Percentiles rank a stretch among this genome's conserved stretches.
Conservation (phyloP, 2,888 invertebrate species). For the Drosophila mimica region DNA sequence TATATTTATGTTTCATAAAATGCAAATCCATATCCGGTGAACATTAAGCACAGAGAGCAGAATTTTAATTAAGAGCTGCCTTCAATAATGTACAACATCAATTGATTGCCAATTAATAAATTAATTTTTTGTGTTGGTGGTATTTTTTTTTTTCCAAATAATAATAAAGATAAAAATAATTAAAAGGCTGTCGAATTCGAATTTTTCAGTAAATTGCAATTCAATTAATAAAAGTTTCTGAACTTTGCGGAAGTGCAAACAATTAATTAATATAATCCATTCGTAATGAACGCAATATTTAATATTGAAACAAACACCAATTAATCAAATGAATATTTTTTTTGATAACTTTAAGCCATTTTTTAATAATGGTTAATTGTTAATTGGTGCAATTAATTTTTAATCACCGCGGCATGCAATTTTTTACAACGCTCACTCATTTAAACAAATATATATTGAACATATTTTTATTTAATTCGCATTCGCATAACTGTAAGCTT, state of each 20-base stretch:
- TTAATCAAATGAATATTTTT: conserved; percentile 16
- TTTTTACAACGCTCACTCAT: not conserved
- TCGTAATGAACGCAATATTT: conserved; percentile 2
- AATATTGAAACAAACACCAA: conserved; percentile 3
- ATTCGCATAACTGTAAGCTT: not conserved
- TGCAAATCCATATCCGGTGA: not conserved
- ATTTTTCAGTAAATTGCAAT: not conserved
- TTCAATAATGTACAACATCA: not conserved
- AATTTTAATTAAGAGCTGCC: not conserved
- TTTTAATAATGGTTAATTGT: not conserved
- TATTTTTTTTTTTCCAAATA: not conserved
- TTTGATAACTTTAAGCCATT: not conserved
- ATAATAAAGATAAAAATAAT: not conserved
- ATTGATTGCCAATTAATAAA: not conserved
- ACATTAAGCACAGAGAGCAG: not conserved
- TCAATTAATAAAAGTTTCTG: not conserved
- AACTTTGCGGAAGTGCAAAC: not conserved
- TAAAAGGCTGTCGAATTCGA: not conserved
- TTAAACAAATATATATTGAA: conserved; percentile 12
- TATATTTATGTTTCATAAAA: not conserved
- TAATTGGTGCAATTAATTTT: conserved; percentile 26
- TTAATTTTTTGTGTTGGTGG: not conserved
- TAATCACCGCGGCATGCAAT: not conserved
- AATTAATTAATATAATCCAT: not conserved
- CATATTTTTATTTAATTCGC: conserved; percentile 16